Percentiles rank a stretch among this genome's conserved stretches.
Conservation (phyloP, 2,113 vertebrate species). For the Pongo abelii region DNA sequence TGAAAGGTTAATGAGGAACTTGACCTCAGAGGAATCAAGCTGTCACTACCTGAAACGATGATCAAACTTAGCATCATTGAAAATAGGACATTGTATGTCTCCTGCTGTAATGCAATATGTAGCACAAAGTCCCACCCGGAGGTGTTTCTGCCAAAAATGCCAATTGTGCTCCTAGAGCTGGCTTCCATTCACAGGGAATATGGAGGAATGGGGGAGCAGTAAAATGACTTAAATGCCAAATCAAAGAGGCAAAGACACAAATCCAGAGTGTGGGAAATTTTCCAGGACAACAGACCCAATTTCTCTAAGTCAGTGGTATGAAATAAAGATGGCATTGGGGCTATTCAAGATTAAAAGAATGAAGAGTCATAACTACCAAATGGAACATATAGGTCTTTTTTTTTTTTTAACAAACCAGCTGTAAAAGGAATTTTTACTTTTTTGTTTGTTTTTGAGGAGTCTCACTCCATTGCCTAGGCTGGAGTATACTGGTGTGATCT, state of each 20-base stretch:
- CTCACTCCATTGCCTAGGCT: too few relatives aligned
- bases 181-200: background rate
- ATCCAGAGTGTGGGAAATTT: background rate
- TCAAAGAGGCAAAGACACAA: background rate
- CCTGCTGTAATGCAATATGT: background rate
- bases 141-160: background rate
- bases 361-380: background rate
- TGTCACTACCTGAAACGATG: background rate
- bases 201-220: background rate
- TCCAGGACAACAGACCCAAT: background rate
- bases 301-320: background rate
- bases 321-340: background rate
- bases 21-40: background rate
- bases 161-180: background rate
- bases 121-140: rapidly evolving
- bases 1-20: background rate
- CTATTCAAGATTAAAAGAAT: background rate
- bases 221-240: background rate
- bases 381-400: background rate
- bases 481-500: too few relatives aligned
- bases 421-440: background rate
- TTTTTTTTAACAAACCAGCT: conserved; percentile 8
- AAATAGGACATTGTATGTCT: background rate
- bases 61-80: background rate
- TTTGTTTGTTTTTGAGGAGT: too few relatives aligned